These are phyloP conservation scores for Epizoanthus illoricatus DNA, from an alignment of 92 coral and sea anemone species.

Conservation along the genomic window DNA sequence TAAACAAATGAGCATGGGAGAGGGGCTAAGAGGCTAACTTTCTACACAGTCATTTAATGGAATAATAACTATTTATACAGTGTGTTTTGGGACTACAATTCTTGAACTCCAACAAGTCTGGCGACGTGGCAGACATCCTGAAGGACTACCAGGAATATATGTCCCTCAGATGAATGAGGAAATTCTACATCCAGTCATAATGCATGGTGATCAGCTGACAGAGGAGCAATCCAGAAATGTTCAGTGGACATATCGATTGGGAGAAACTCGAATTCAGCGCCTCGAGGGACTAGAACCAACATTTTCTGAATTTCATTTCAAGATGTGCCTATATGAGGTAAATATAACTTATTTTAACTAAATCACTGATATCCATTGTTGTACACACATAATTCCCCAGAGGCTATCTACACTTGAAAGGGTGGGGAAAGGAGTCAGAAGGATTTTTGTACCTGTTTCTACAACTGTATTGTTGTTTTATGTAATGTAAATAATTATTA, in stretches of 20 bases:
- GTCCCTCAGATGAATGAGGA: conserved; percentile 26
- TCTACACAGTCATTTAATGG: too few species aligned
- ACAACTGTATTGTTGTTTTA: too few species aligned
- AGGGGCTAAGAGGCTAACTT: too few species aligned
- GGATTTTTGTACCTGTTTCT: too few species aligned
- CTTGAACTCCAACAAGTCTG: conserved; percentile 53
- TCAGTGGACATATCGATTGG: conserved; percentile 15
- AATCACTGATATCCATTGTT: not conserved
- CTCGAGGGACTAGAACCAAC: conserved; percentile 31
- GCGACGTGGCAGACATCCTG: conserved; percentile 49
- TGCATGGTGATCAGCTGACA: conserved; percentile 46
- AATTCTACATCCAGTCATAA: conserved; percentile 5
- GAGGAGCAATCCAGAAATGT: conserved; percentile 42
- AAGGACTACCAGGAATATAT: conserved; percentile 41
- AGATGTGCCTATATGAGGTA: conserved; percentile 42
- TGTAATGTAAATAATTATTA: too few species aligned
- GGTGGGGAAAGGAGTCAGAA: too few species aligned
- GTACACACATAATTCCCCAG: not conserved
- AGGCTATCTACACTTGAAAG: too few species aligned
- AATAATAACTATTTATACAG: not conserved
- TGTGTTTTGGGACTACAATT: conserved; percentile 39
- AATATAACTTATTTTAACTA: not conserved
- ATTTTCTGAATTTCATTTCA: conserved; percentile 42
- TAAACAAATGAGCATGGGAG: too few species aligned
- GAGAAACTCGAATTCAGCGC: not conserved